Evolutionary conservation across 1,140 invertebrate species (phyloP), one percentile per base, ranked within the genome.

Genomic region (Brachionus calyciflorus): DNA sequence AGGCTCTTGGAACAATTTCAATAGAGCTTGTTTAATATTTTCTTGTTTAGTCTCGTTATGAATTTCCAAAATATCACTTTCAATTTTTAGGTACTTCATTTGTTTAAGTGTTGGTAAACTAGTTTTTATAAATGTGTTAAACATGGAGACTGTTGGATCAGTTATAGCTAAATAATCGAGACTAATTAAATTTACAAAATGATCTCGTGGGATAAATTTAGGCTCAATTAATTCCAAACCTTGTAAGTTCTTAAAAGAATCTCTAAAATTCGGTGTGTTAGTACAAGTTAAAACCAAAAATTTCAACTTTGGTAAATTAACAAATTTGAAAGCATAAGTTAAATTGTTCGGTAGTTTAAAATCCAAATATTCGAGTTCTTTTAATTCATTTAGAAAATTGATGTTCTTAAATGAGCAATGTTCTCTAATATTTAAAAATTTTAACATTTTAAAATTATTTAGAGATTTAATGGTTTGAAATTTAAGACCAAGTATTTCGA

Each of bases 211-310:
- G 12, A 55, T 24, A 55, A 24, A 55, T 26, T 26, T 55, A 12
- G 51, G 51, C 12, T 55, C 51, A 26, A 55, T 55, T 24, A 55
- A 55, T 55, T 55, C 51, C 51, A 55, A 55, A 26, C 51, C 51
- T 55, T 55, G 17, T 9, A 55, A 55, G 26, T 26, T 55, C 51
- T 55, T 55, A 19, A 55, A 26, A 26, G 17, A 24, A 24, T 21
- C 10, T 12, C 26, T 55, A 55, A 55, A 55, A 14, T 55, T 24
- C 2, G 51, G 51, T 3, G 24, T 26, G 26, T 55, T 55, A 10
- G 17, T 26, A 24, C 51, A 21, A 19, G 51, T 55, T 28, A 26
- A 24, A 1, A 26, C 24, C 26, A 55, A 55, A 55, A 24, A 26
- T 55, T 55, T 55, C 12, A 55, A 14, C 19, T 4, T 26, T 24